Conservation (phyloP, 2,797 vertebrate species). For the Megalops cyprinoides region DNA sequence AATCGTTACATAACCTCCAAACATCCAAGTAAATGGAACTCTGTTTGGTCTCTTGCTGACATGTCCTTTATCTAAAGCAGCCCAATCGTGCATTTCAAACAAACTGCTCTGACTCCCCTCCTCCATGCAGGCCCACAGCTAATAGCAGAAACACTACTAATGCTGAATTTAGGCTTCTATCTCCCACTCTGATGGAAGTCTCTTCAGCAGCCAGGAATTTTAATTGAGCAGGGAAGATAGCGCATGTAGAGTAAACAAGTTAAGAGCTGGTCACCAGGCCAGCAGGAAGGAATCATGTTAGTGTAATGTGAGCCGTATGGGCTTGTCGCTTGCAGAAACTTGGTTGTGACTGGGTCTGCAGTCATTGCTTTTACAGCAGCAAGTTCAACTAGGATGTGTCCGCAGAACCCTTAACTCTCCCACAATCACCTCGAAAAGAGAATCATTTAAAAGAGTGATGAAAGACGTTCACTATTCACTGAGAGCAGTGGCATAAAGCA, state of each 20-base stretch:
- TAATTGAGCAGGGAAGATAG: not conserved
- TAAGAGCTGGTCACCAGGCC: not conserved
- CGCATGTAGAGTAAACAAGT: not conserved
- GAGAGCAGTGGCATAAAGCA: not conserved
- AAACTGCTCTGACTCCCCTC: not conserved
- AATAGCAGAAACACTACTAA: not conserved
- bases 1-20: not conserved
- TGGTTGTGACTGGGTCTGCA: not conserved
- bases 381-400: not conserved
- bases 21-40: not conserved
- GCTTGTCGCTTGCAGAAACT: not conserved
- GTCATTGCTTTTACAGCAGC: not conserved
- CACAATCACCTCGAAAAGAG: not conserved
- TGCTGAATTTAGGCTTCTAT: not conserved
- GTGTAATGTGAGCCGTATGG: conserved; percentile 1
- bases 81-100: not conserved
- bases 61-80: not conserved
- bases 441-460: not conserved
- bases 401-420: not conserved
- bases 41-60: not conserved
- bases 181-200: not conserved
- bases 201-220: not conserved
- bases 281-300: not conserved
- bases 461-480: no score
- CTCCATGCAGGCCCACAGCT: not conserved